Conservation (phyloP, 2,113 vertebrate genomes). For the Dascyllus trimaculatus region DNA sequence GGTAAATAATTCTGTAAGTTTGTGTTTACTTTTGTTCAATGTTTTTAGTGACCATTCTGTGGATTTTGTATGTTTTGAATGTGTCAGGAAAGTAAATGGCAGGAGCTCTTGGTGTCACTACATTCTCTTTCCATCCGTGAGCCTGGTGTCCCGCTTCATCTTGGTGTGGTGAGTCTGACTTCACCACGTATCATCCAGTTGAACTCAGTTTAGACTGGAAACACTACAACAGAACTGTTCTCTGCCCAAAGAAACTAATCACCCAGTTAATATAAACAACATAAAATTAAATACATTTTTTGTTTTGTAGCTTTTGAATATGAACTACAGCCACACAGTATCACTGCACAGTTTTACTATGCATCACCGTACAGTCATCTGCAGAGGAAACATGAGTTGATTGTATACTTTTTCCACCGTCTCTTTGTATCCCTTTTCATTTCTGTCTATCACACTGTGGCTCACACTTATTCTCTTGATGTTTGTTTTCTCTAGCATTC, state of each 20-base stretch:
- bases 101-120: conserved; percentile 91
- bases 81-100: conserved; percentile 92
- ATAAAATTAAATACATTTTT: background rate
- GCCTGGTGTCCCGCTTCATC: conserved; percentile 91
- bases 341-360: background rate
- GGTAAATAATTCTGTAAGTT: no score
- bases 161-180: conserved; percentile 90
- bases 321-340: background rate
- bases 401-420: no score
- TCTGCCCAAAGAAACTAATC: background rate
- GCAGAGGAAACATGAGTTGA: background rate
- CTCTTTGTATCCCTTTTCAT: background rate
- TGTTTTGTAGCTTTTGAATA: background rate
- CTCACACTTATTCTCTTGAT: background rate
- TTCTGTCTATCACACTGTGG: background rate
- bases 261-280: background rate
- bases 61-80: conserved; percentile 18
- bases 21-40: no score
- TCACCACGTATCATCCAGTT: background rate
- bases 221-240: background rate
- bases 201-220: background rate
- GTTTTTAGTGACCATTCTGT: no score
- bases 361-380: background rate
- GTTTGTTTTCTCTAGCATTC: conserved; percentile 87
- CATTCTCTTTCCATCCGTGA: conserved; percentile 91